Evolutionary conservation across 1,140 invertebrate genomes (phyloP), one percentile per base, ranked within the genome.

Genomic region (Drosophila obscura): DNA sequence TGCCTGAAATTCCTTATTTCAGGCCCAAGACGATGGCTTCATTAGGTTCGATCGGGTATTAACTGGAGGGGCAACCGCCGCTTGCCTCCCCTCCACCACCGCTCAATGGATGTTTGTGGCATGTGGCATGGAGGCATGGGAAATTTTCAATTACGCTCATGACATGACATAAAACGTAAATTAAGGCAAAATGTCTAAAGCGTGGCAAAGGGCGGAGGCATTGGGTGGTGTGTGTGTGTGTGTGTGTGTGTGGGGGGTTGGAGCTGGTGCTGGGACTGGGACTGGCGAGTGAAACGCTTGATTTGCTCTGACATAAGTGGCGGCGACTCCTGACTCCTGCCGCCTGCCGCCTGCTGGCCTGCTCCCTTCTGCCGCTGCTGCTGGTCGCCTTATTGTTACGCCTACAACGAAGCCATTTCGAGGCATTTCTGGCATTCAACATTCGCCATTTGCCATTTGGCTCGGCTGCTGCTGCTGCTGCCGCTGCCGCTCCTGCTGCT

Each of bases 121-220:
- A 52, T 65, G 43, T 41, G 24, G 26, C 6, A 35, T 43, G 26
- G 43, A 45, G 49, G 41, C 9, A 9, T 22, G 41, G 60, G 19
- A 71, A 76, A 78, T 78, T 89, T 88, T 89, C 84, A 89, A 81
- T 81, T 89, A 84, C 73, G 80, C 69, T 75, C 74, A 73, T 88
- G 84, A 83, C 84, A 80, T 83, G 83, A 83, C 83, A 87, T 82
- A 87, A 88, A 82, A 80, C 84, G 73, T 88, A 88, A 88, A 88
- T 89, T 83, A 88, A 74, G 77, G 71, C 67, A 68, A 80, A 78
- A 80, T 68, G 79, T 72, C 65, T 63, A 53, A 77, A 65, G 68
- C 46, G 19, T 19, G 48, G 35, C 49, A 52, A 13, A 26, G 44
- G 13, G n/a, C 31, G 3, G 8, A 22, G 5, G 50, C 35, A 22